These are phyloP conservation scores for Bubalus kerabau DNA, from an alignment of 2,113 vertebrate species.

Conservation along the genomic window DNA sequence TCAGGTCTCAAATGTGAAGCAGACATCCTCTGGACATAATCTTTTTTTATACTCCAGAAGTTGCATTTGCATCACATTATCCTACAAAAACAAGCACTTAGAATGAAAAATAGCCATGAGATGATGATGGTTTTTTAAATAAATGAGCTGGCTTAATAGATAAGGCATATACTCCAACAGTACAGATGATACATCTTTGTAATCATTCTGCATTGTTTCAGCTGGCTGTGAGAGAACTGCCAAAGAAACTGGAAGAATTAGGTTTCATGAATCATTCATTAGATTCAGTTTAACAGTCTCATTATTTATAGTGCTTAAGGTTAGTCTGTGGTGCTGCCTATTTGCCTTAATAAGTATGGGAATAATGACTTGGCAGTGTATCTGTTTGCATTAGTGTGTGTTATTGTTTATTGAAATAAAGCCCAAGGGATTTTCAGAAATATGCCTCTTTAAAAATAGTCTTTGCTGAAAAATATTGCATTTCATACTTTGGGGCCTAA, in stretches of 20 bases:
- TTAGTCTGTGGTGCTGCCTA: conserved; percentile 27
- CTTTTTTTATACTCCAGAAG: conserved; percentile 40
- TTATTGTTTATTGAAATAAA: conserved; percentile 49
- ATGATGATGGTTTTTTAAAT: conserved; percentile 44
- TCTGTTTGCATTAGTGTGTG: conserved; percentile 39
- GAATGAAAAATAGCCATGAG: conserved; percentile 26
- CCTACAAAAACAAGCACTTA: conserved; percentile 10
- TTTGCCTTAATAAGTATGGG: conserved; percentile 56
- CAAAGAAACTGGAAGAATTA: conserved; percentile 42
- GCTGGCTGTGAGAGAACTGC: conserved; percentile 30
- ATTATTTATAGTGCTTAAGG: conserved; percentile 60
- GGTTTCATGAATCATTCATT: conserved; percentile 57
- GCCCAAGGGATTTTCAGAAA: conserved; percentile 47
- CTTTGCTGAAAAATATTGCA: conserved; percentile 5
- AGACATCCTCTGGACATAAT: not conserved
- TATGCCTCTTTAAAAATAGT: conserved; percentile 44
- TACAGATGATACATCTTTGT: conserved; percentile 37
- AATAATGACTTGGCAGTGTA: conserved; percentile 51
- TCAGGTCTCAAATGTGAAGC: not conserved
- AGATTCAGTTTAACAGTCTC: conserved; percentile 44
- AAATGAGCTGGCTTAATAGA: conserved; percentile 55
- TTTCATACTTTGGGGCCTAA: not conserved
- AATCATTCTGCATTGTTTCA: conserved; percentile 51
- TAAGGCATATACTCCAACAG: conserved; percentile 15
- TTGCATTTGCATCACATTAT: conserved; percentile 43